A percentile compares a stretch with the other conserved stretches of the same genome.
Evolutionary conservation across 2,797 vertebrate genomes (phyloP).

Genomic region (Xenops minutus): DNA sequence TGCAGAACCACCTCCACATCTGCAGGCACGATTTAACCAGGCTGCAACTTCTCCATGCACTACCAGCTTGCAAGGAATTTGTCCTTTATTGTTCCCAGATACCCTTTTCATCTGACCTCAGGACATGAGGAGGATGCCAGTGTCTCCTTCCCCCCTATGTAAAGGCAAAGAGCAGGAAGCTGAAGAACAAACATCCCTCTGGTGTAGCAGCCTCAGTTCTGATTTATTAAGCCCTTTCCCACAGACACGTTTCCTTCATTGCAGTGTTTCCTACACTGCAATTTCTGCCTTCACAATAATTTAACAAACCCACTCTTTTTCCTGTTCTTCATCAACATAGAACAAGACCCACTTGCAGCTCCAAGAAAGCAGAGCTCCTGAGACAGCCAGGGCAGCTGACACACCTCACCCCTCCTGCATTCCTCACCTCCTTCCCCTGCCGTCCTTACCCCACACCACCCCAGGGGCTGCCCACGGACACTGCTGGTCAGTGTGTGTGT

Average conservation of each 20-base stretch:
- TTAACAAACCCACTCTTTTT: not conserved
- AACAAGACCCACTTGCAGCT: not conserved
- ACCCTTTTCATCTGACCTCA: not conserved
- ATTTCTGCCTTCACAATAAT: not conserved
- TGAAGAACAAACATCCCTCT: not conserved
- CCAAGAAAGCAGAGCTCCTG: not conserved
- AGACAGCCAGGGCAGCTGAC: not conserved
- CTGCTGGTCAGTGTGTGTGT: not conserved
- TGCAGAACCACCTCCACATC: not conserved
- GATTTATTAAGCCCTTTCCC: not conserved
- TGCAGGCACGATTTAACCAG: not conserved
- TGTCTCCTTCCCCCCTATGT: accelerated
- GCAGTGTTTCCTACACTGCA: no score
- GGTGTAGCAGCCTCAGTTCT: not conserved
- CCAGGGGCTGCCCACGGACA: not conserved
- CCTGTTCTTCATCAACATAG: not conserved
- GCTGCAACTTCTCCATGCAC: not conserved
- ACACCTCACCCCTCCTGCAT: no score
- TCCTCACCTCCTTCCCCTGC: not conserved
- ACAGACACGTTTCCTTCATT: not conserved
- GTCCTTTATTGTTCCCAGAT: not conserved
- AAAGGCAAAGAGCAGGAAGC: not conserved
- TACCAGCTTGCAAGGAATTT: not conserved
- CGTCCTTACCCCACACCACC: not conserved
- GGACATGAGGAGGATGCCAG: not conserved